Base-by-base conservation (phyloP, 2,113 vertebrate species). In the Macaca nemestrina region DNA sequence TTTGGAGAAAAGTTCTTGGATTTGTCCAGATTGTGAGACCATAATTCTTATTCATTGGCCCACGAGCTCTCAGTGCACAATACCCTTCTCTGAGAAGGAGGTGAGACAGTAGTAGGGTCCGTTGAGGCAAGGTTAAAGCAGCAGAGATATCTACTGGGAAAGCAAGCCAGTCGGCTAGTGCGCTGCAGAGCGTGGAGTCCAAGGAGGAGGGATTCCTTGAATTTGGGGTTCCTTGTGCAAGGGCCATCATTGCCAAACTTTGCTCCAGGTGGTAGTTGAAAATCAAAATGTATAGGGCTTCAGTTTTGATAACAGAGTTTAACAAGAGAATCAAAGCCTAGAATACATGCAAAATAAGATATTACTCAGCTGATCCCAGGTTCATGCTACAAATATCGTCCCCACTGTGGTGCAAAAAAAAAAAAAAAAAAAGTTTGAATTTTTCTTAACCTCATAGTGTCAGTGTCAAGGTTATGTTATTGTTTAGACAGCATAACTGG, bases 161-260 rank as follows among this genome's bases (percentile, higher is more conserved):
- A 76, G 1, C 4, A 16, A 83, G 16, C 10, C 5, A 35, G 9
- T 13, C 0, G 2, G 12, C 30, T 5, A 55, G 30, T 1, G 2
- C 20, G 2, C 11, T 25, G 16, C 2, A 35, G 18, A 52, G 8
- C 5, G 32, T 68, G 72, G 67, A 52, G 6, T 8, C 2, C 3
- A 12, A 57, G 35, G 12, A 25, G 5, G 35, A 81, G 50, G 20
- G 10, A 23, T 57, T 81, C 20, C 52, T n/a, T 5, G 1, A 57
- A 16, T 57, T 57, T n/a, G 32, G 5, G 35, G 8, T 57, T 57
- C 8, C 20, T 81, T n/a, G 48, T 80, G 78, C 22, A 57, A n/a
- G 22, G 52, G 22, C 35, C 79, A 81, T 48, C 43, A 48, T 2
- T 27, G 52, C 30, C 79, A 38, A 81, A 57, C 35, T 81, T 57